These are phyloP conservation scores for Scolopax rusticola DNA, from an alignment of 2,797 vertebrate species.

Conservation along the genomic window DNA sequence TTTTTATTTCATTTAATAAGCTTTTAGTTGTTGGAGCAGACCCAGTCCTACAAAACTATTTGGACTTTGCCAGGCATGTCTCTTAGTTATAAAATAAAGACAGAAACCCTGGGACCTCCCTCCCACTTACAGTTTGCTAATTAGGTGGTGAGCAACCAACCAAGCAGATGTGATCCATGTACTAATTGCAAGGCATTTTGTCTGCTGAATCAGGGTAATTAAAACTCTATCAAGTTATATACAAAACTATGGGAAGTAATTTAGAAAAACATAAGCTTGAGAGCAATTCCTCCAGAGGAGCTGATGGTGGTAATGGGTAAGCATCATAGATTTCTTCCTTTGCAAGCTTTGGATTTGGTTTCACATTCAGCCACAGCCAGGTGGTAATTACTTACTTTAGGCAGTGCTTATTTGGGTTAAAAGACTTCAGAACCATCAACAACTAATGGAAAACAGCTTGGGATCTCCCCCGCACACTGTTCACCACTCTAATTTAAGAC, in stretches of 20 bases:
- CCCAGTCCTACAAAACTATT: not conserved
- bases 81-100: not conserved
- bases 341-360: not conserved
- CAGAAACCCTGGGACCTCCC: not conserved
- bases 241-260: not conserved
- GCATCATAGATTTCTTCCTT: not conserved
- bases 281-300: not conserved
- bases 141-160: not conserved
- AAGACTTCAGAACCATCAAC: not conserved
- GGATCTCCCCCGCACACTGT: not conserved
- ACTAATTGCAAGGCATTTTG: not conserved
- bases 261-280: not conserved
- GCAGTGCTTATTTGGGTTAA: not conserved
- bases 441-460: constrained; percentile 11
- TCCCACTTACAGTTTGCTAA: not conserved
- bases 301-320: not conserved
- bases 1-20: not conserved
- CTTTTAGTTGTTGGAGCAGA: not conserved
- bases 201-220: not conserved
- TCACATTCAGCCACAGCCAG: not conserved
- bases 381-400: not conserved
- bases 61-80: not conserved
- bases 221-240: not conserved
- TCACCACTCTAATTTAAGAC: not conserved
- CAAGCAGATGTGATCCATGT: not conserved